Conservation (phyloP, 2,797 vertebrate genomes). For the Buceros bicornis region DNA sequence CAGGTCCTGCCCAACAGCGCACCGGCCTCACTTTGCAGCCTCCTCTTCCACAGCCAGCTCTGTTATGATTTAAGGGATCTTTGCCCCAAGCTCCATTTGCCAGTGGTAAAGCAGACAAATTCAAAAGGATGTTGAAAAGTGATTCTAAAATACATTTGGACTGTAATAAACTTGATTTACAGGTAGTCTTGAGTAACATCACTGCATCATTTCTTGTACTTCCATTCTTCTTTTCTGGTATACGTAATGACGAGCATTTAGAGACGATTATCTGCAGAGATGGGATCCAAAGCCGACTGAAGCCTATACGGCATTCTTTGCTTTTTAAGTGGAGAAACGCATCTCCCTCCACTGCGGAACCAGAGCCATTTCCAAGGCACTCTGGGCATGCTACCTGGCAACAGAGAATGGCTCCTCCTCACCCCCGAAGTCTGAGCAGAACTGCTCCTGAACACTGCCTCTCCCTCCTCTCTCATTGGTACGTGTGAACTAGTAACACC, state of each 20-base stretch:
- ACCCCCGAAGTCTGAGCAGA: neutral
- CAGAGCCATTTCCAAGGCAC: neutral
- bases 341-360: neutral
- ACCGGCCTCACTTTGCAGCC: neutral
- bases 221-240: neutral
- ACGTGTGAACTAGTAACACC: neutral
- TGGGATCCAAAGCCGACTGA: neutral
- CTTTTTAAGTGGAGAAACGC: neutral
- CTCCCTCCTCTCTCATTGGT: neutral
- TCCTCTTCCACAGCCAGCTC: neutral
- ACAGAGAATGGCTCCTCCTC: neutral
- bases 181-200: neutral
- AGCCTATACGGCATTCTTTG: neutral
- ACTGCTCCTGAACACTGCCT: neutral
- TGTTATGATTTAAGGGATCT: neutral
- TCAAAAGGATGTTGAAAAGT: neutral
- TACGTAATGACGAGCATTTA: neutral
- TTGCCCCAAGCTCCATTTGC: neutral
- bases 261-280: neutral
- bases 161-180: neutral
- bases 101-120: neutral
- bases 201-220: neutral
- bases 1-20: neutral
- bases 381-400: neutral
- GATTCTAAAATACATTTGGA: neutral